phyloP scores from a whole-genome alignment of 2,113 vertebrate genomes.

The Lamprotornis superbus region DNA sequence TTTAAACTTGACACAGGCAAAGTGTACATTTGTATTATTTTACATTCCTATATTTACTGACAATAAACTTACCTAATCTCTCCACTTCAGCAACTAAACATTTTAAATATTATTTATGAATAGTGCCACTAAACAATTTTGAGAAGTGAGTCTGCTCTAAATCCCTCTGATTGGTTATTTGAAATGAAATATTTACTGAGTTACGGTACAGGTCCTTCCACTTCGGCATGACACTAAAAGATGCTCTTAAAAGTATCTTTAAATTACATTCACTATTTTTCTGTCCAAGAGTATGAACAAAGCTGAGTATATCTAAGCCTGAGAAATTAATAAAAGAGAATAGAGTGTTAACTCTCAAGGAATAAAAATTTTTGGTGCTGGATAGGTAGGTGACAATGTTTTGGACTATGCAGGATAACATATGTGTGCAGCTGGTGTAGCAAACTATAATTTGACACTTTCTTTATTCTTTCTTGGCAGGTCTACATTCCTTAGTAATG shows the following conservation, averaged over 20 bases:
- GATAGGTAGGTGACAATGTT: neutral
- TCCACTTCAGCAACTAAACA: neutral
- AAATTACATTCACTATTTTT: neutral
- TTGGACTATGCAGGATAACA: neutral
- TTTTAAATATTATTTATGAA: neutral
- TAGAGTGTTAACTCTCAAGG: accelerated
- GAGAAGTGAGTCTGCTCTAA: neutral
- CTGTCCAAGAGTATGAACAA: neutral
- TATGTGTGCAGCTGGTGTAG: neutral
- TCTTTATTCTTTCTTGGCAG: neutral
- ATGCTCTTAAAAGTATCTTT: neutral
- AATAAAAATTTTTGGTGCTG: neutral
- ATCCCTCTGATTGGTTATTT: neutral
- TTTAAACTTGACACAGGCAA: neutral
- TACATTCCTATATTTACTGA: neutral
- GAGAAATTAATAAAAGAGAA: neutral
- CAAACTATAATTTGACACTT: neutral
- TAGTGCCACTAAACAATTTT: neutral
- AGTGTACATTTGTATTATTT: neutral
- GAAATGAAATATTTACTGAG: neutral
- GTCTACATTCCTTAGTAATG: neutral
- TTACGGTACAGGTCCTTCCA: accelerated
- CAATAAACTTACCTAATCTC: neutral
- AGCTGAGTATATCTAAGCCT: neutral
- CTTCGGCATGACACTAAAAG: neutral